Base-by-base conservation (phyloP, 2,797 vertebrate species). In the Neomorphus geoffroyi region DNA sequence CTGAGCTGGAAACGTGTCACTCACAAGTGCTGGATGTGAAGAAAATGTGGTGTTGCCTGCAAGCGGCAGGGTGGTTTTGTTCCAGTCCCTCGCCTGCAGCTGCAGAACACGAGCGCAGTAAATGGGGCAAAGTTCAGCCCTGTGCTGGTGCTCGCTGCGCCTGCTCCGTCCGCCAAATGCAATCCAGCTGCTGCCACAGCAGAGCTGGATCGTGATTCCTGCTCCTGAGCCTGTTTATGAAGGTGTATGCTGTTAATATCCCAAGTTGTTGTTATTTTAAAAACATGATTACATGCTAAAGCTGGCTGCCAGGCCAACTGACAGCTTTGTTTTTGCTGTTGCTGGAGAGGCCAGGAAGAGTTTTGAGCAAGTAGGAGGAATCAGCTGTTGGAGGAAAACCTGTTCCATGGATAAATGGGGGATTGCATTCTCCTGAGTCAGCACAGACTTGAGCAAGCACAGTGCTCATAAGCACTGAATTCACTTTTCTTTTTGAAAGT, bases 1-100 rank as follows among this genome's bases (percentile, higher is more conserved):
- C 9, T 6, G 2, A 24, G 39, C 61, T 85, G 60, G 75, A 66
- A 19, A 28, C 0, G 1, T 30, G 51, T 60, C 48, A 4, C 35
- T 65, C 16, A 7, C 1, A 18, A 45, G 13, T 1, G 0, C 45
- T 32, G 39, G 24, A 28, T 8, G 19, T 39, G 69, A 28, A 50
- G 64, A 21, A 43, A 54, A 13, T 7, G 7, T 62, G 28, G 32
- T 2, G 24, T 8, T 32, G 56, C 22, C 18, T 7, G 24, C 3
- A 32, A 19, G 32, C 1, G 2, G 33, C 1, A 10, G 41, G 62
- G 9, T 18, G 0, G 2, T 21, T 9, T 11, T 26, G 66, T 58
- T 35, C 15, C 87, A 17, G 37, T 18, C 58, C 65, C 57, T 18
- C 9, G 9, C 10, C 51, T 4, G 7, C 3, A 30, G 73, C 58